Evolutionary conservation across 2,888 invertebrate species (phyloP), one percentile per base, ranked within the genome.

Genomic region (Toxonevra muliebris): DNA sequence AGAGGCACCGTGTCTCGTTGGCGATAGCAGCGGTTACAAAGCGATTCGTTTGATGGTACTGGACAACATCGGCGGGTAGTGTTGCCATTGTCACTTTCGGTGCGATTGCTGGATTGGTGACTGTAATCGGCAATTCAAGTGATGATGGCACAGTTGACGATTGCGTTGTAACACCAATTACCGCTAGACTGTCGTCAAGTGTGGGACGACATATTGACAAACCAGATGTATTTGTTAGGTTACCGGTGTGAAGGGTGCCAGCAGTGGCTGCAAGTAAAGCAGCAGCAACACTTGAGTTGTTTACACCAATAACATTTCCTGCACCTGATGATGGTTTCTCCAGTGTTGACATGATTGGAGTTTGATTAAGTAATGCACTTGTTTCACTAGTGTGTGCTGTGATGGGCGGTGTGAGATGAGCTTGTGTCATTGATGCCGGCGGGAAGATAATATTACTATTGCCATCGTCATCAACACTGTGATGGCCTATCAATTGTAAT

Each of bases 341-440:
- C 40, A 92, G 84, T 0, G 93, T 76, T 1, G 93, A 92, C 94
- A 94, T 94, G 63, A 94, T 94, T 0, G 94, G 90, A 2, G 90
- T 92, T 82, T 91, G 92, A 79, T 93, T 89, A 15, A 93, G 86
- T 12, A 91, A 89, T 5, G 92, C 87, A 74, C 92, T 93, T 0
- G 93, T 93, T 82, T 93, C 93, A 4, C 90, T 88, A 0, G 93
- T 92, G 71, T 90, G 88, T 62, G 80, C 81, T 1, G 80, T 76
- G 1, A 79, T 78, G 0, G 81, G 79, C 12, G 80, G 80, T 20
- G 80, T 79, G 41, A 81, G 75, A 20, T 80, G 80, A 1, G 75
- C 54, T 30, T 72, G 73, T 4, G 73, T 68, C 59, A 78, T 5
- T 0, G 72, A n/a, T 0, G 74, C 70, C 5, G 77, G 73, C 15